Evolutionary conservation across 2,797 vertebrate species (phyloP).

Genomic region (Sciurus carolinensis): DNA sequence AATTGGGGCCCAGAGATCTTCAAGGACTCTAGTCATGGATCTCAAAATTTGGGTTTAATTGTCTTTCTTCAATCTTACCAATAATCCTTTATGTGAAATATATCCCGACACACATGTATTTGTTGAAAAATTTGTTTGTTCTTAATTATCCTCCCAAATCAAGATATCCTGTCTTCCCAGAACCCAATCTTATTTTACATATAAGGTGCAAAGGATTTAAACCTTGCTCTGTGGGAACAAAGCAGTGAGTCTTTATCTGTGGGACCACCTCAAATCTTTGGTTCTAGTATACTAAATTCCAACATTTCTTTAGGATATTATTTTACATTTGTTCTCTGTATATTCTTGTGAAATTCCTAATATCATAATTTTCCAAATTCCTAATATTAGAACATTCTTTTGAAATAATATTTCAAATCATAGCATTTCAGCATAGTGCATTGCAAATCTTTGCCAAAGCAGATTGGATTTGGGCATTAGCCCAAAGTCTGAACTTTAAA

Average conservation of each 20-base stretch:
- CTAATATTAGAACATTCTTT: conserved; percentile 63
- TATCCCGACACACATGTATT: neutral
- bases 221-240: neutral
- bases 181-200: conserved; percentile 23
- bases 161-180: neutral
- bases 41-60: neutral
- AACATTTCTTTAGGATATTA: neutral
- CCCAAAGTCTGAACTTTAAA: conserved; percentile 70
- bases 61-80: neutral
- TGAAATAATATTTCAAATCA: conserved; percentile 56
- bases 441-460: conserved; percentile 56
- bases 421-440: conserved; percentile 40
- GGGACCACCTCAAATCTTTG: neutral
- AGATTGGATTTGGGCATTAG: conserved; percentile 56
- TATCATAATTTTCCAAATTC: conserved; percentile 33
- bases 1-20: neutral
- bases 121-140: neutral
- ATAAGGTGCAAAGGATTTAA: neutral
- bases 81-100: neutral
- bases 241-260: neutral
- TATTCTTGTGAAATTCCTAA: conserved; percentile 20
- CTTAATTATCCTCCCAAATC: neutral
- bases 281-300: neutral
- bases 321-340: conserved; percentile 33
- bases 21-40: neutral